These are phyloP conservation scores for Enteromius argenteus DNA, from an alignment of 2,797 vertebrate species.

Conservation along the genomic window DNA sequence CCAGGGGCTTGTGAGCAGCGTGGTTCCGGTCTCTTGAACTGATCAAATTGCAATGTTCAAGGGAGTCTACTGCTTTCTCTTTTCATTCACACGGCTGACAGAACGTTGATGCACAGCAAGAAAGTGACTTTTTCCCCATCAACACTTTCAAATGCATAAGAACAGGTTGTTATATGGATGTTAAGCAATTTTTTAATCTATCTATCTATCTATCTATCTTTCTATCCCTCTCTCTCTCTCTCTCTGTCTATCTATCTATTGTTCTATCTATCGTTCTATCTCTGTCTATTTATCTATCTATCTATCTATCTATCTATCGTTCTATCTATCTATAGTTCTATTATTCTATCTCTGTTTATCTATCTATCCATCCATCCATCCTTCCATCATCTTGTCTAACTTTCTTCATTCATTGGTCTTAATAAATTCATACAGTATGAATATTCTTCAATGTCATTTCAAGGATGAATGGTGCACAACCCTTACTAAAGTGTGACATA, in stretches of 20 bases:
- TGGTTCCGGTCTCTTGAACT: conserved; percentile 25
- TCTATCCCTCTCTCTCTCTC: too few relatives aligned
- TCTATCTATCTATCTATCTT: background rate
- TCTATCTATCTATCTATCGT: background rate
- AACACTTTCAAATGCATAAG: too few relatives aligned
- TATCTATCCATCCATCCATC: background rate
- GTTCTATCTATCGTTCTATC: too few relatives aligned
- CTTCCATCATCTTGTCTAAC: background rate
- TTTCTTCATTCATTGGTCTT: too few relatives aligned
- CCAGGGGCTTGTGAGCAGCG: conserved; percentile 48
- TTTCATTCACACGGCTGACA: background rate
- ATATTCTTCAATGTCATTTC: background rate
- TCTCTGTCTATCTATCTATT: too few relatives aligned
- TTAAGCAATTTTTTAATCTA: background rate
- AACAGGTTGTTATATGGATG: too few relatives aligned
- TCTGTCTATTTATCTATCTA: too few relatives aligned
- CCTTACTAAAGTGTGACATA: background rate
- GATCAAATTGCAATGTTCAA: conserved; percentile 10
- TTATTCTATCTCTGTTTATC: too few relatives aligned
- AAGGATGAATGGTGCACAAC: background rate
- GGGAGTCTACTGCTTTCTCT: background rate
- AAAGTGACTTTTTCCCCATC: background rate
- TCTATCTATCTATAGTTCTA: background rate
- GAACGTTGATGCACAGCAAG: background rate
- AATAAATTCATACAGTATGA: background rate